Conservation (phyloP, 2,113 vertebrate species). For the Leptobrachium ailaonicum region DNA sequence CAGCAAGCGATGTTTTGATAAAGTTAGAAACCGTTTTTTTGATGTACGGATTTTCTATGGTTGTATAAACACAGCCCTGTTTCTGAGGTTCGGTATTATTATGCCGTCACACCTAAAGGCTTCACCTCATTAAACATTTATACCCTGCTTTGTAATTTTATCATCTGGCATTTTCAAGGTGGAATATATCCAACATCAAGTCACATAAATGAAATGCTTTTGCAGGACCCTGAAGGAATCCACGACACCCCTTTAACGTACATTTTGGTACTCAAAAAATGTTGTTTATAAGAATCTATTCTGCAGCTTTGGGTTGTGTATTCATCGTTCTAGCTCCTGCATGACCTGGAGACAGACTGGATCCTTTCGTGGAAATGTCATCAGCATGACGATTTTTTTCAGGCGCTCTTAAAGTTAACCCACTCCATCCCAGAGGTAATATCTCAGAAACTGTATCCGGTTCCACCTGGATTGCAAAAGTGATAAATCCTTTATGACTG, state of each 20-base stretch:
- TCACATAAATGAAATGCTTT: background rate
- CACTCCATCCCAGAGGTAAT: background rate
- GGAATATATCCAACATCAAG: background rate
- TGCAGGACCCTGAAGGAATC: too few species aligned
- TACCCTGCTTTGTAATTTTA: background rate
- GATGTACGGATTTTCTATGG: constrained; percentile 4
- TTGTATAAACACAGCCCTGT: background rate
- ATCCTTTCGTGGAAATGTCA: background rate
- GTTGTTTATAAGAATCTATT: too few species aligned
- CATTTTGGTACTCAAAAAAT: too few species aligned
- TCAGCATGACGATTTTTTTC: background rate
- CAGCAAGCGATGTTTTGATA: too few species aligned
- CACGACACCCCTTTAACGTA: too few species aligned
- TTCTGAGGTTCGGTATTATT: background rate
- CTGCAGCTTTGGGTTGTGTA: too few species aligned
- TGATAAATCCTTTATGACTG: background rate
- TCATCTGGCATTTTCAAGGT: background rate
- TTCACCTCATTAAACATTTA: background rate
- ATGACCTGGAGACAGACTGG: background rate
- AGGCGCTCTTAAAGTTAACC: background rate
- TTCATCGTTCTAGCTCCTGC: background rate
- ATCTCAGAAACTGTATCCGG: background rate
- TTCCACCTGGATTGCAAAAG: background rate
- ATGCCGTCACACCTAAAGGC: background rate
- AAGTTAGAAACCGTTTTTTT: background rate